These are phyloP conservation scores for Menidia menidia DNA, from an alignment of 2,797 vertebrate genomes.

Conservation along the genomic window DNA sequence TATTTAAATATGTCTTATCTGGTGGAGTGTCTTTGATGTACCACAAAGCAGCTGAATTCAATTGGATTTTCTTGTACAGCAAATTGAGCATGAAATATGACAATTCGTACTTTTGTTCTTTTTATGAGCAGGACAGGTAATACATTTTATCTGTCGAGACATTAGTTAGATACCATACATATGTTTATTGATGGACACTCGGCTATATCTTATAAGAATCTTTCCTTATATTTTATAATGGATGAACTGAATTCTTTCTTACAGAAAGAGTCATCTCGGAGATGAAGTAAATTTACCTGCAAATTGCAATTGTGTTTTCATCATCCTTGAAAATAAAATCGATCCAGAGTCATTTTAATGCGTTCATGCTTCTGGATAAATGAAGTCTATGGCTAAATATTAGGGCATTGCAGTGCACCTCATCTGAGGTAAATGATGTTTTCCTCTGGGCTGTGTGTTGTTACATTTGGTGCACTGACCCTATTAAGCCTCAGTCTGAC, in stretches of 20 bases:
- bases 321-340: constrained; percentile 3
- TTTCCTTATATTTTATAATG: background rate
- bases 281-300: constrained; percentile 4
- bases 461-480: background rate
- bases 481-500: constrained; percentile 10
- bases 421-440: background rate
- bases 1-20: no score
- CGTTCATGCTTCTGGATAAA: constrained; percentile 8
- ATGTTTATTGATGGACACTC: background rate
- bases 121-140: no score
- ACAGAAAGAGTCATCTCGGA: constrained; percentile 3
- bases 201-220: no score
- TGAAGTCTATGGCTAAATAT: constrained; percentile 9
- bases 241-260: constrained; percentile 11
- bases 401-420: background rate
- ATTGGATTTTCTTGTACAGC: no score
- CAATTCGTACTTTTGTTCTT: no score
- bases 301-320: constrained; percentile 1
- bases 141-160: background rate
- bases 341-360: background rate
- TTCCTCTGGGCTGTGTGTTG: constrained; percentile 15
- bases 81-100: no score
- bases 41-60: no score
- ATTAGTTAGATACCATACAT: background rate
- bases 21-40: no score